Evolutionary conservation across 2,797 vertebrate genomes (phyloP), one percentile per base, ranked within the genome.

Genomic region (Microctenopoma lineatum): DNA sequence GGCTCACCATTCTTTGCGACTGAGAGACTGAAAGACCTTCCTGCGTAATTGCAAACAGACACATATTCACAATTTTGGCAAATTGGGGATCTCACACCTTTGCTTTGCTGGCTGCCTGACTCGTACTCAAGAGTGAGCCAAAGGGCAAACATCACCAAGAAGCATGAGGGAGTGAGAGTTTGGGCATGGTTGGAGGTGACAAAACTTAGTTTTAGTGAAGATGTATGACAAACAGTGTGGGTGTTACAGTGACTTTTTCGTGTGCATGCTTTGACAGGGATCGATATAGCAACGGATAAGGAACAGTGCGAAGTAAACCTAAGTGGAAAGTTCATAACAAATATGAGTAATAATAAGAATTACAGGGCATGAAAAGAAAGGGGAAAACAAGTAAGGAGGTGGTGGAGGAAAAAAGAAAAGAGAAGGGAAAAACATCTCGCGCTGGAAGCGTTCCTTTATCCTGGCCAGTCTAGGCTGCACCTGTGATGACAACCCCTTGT

Each of bases 401-500:
- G 76, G 71, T 79, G 25, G 57, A 62, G 44, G 67, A 58, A 65
- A 65, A 72, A 86, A 75, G 50, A 66, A 77, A 81, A 73, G 63
- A 66, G 73, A 68, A 58, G 84, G 76, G 85, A 84, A 90, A 92
- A 93, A 92, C 91, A 93, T 91, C 79, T 91, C 87, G 88, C 85
- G 86, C 82, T 92, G 89, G 87, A 93, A 88, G 80, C 58, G 66
- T 87, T 93, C 85, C 86, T 91, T 89, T 84, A 89, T 87, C 84
- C 88, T 89, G 88, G 87, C 84, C 76, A 93, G 87, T 90, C 89
- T 89, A 84, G 65, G 69, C 90, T 93, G 93, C 93, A 94, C 92
- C 92, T 94, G 93, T 92, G 92, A 93, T 92, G 92, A 94, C 92
- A 92, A 92, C 91, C 91, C 88, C 90, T 91, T 82, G 82, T 90